Evolutionary conservation across 2,113 vertebrate genomes (phyloP), one percentile per base, ranked within the genome.

Genomic region (Myiopsitta monachus): DNA sequence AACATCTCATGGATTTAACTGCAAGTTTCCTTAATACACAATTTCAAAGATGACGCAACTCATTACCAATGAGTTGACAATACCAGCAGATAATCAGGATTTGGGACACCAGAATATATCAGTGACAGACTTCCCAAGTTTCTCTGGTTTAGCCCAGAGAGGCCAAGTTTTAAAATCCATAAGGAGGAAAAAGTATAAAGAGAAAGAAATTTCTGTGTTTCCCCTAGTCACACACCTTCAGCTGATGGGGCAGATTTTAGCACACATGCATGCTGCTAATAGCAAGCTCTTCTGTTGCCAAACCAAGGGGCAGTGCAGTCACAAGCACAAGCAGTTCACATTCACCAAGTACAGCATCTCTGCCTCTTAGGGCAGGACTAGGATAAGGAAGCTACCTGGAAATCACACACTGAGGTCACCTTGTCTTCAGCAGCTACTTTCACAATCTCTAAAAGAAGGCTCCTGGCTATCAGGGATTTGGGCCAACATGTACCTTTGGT

Each of bases 271-370:
- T 4, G 6, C 14, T 57, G 52, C 44, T 51, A n/a, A 46, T 2
- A 73, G 80, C 23, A 73, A 69, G 52, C 5, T 59, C 55, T 64
- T 74, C 5, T 68, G 30, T 16, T 59, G 57, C 11, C 78, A 41
- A 19, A 22, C 33, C 17, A 21, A 61, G 28, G 0, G 38, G 19
- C 26, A 57, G 31, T 1, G 6, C 31, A 22, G 44, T 41, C 44
- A 21, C 74, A 61, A 72, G 46, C 55, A 36, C 16, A n/a, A 33
- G 44, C 27, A 15, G 30, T 15, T 66, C 69, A 11, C 17, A 16
- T 28, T 3, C 7, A 24, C 10, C 11, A 74, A 1, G n/a, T 2
- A 3, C 0, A 0, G 33, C 14, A 46, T 17, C n/a, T 72, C 52
- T 54, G 33, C 18, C 93, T 55, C 1, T 1, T 9, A 64, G 47